Conservation (phyloP, 2,113 vertebrate species). For the Ceyx melanurus region DNA sequence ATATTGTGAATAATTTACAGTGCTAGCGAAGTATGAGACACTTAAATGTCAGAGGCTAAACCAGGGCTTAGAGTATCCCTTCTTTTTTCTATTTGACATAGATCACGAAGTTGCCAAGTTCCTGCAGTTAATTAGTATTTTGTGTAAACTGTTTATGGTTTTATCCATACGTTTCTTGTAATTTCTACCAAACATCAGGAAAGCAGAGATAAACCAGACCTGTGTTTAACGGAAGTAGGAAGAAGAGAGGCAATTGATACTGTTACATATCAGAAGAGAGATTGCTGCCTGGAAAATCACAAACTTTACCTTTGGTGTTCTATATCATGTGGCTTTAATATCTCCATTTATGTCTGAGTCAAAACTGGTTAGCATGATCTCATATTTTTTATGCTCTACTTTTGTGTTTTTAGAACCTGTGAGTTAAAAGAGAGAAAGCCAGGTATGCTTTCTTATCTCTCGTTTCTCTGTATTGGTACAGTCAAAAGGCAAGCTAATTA, state of each 20-base stretch:
- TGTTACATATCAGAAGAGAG: not conserved
- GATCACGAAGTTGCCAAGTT: not conserved
- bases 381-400: not conserved
- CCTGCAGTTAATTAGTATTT: not conserved
- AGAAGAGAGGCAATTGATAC: not conserved
- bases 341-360: not conserved
- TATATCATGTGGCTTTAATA: not conserved
- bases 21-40: not conserved
- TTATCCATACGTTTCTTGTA: constrained; percentile 2
- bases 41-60: not conserved
- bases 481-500: not conserved
- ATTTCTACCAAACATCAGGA: not conserved
- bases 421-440: not conserved
- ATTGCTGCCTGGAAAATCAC: not conserved
- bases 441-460: not conserved
- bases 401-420: not conserved
- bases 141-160: constrained; percentile 12
- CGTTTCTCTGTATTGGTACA: not conserved
- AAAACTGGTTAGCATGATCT: not conserved
- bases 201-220: not conserved
- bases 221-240: not conserved
- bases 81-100: not conserved
- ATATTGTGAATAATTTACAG: not conserved
- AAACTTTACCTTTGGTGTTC: not conserved
- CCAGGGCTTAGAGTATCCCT: not conserved